Evolutionary conservation across 2,113 vertebrate species (phyloP), one percentile per base, ranked within the genome.

Genomic region (Passer montanus): DNA sequence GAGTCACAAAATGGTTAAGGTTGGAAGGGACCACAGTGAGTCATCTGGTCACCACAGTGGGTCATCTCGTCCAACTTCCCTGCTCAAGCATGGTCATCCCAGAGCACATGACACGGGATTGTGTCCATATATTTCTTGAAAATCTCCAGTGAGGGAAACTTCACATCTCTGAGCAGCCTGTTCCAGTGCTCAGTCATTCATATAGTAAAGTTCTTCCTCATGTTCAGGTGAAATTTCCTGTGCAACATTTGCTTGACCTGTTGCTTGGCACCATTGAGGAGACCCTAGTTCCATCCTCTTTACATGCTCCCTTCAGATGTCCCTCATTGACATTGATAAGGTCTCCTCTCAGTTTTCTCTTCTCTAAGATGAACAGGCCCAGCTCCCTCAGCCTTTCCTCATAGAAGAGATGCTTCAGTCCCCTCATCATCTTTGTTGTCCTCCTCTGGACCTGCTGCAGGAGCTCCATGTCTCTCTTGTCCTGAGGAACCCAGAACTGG

Each of bases 111-210:
- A n/a, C 18, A 47, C 15, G 55, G 15, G 19, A 24, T 21, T 28
- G 5, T 21, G 12, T 20, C 39, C 1, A 0, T n/a, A 44, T 3
- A 1, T 5, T 39, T 28, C 28, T 39, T 46, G 13, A 24, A 19
- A 16, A 28, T 30, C 19, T 46, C 10, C 19, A 39, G 46, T 27
- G 39, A 39, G 10, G 10, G 22, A 69, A 8, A 52, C 27, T 50
- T 11, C 52, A 44, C 2, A 11, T 58, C 37, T 37, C 37, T 59
- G 44, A 26, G 27, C 33, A 68, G 14, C 18, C 33, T 37, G 11
- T 59, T 37, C 53, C 27, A 23, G 18, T 21, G 44, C 27, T 21
- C 27, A 26, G 13, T 68, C 37, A 68, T 59, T 31, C 37, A 27
- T 9, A 33, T 9, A 50, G 17, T 44, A 44, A 37, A 41, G 15